phyloP scores from a whole-genome alignment of 2,888 invertebrate genomes.

The Kryphioiulus occultus region DNA sequence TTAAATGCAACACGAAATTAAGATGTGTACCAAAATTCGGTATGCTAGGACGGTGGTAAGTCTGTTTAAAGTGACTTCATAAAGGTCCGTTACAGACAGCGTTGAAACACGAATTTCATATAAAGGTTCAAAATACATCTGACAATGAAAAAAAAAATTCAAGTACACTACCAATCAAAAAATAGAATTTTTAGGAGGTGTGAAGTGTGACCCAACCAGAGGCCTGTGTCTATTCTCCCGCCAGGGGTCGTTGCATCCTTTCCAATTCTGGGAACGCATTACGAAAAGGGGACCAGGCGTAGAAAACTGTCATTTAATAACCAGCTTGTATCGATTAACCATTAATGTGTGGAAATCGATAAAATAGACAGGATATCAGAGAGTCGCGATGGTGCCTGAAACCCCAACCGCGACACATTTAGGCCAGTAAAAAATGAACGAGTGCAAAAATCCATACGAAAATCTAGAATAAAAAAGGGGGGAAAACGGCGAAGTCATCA shows the following conservation, averaged over 20 bases:
- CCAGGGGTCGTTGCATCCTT: background rate
- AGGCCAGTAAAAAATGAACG: background rate
- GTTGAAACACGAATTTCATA: too few species aligned
- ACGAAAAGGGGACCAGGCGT: background rate
- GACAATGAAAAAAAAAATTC: too few species aligned
- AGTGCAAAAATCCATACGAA: background rate
- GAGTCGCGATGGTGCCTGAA: constrained; percentile 23
- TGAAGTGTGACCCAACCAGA: too few species aligned
- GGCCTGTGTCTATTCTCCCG: background rate
- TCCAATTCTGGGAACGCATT: background rate
- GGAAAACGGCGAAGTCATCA: background rate
- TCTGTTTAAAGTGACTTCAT: too few species aligned
- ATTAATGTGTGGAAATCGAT: constrained; percentile 23
- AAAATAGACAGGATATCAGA: constrained; percentile 14
- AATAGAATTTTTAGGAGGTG: too few species aligned
- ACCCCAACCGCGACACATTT: constrained; percentile 23
- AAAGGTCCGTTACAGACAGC: too few species aligned
- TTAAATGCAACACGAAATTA: too few species aligned
- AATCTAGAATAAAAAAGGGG: constrained; percentile 23
- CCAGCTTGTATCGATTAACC: constrained; percentile 23
- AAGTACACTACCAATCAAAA: too few species aligned
- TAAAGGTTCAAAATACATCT: too few species aligned
- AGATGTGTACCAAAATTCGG: too few species aligned
- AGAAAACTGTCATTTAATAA: constrained; percentile 23
- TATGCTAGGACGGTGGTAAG: too few species aligned